Evolutionary conservation across 2,888 invertebrate species (phyloP).

Genomic region (Amphipyra tragopoginis): DNA sequence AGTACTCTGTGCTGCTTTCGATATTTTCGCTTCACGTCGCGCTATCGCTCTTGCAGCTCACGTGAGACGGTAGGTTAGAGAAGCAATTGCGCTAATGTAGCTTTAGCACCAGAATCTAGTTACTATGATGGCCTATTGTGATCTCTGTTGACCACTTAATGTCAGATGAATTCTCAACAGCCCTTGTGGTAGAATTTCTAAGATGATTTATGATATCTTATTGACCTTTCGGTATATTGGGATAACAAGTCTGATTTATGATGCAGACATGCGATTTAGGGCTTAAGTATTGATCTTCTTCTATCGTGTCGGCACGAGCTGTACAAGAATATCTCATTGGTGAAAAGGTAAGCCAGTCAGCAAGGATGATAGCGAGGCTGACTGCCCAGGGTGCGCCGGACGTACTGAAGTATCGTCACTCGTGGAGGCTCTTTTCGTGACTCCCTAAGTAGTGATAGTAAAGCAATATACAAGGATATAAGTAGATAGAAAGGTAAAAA

Average conservation of each 20-base stretch:
- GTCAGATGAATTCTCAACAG: slow-evolving; percentile 22
- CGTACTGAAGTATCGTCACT: too few species aligned
- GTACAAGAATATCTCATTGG: too few species aligned
- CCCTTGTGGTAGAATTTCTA: slow-evolving; percentile 5
- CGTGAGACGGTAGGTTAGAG: background rate
- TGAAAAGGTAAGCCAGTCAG: too few species aligned
- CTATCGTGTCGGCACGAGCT: too few species aligned
- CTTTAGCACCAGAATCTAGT: slow-evolving; percentile 28
- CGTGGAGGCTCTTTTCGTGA: too few species aligned
- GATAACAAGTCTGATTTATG: slow-evolving; percentile 5
- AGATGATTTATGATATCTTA: slow-evolving; percentile 27
- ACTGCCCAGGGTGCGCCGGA: too few species aligned
- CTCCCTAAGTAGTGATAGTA: background rate
- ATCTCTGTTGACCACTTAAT: slow-evolving; percentile 13
- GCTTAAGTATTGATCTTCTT: background rate
- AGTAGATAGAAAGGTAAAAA: too few species aligned
- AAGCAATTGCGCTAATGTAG: slow-evolving; percentile 45
- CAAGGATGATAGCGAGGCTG: too few species aligned
- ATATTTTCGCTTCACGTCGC: background rate
- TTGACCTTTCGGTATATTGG: slow-evolving; percentile 6
- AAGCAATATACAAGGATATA: background rate
- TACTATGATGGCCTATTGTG: slow-evolving; percentile 22
- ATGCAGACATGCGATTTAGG: background rate
- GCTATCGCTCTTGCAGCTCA: background rate
- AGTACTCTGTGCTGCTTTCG: too few species aligned